phyloP scores from a whole-genome alignment of 64 coral and sea anemone genomes.

The Actinia tenebrosa region DNA sequence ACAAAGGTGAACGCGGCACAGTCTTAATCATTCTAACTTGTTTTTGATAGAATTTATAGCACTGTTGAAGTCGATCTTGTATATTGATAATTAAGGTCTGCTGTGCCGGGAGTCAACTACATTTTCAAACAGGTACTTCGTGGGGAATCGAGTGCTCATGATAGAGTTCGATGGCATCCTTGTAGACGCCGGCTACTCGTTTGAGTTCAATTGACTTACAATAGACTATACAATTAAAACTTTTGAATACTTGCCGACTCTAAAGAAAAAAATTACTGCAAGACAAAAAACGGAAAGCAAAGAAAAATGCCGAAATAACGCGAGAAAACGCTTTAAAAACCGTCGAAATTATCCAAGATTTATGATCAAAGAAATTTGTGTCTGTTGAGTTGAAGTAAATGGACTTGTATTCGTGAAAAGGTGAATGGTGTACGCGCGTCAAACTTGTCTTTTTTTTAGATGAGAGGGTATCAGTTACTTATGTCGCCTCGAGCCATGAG shows the following conservation, averaged over 20 bases:
- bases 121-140: background rate
- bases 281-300: conserved; percentile 1
- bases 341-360: background rate
- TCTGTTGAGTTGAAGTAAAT: background rate
- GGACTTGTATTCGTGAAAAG: background rate
- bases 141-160: background rate
- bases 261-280: conserved; percentile 9
- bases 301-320: conserved; percentile 11
- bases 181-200: conserved; percentile 24
- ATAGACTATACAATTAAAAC: conserved; percentile 34
- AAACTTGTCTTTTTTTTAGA: background rate
- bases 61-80: conserved; percentile 16
- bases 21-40: conserved; percentile 27
- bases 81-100: background rate
- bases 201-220: conserved; percentile 24
- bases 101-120: background rate
- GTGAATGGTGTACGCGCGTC: background rate
- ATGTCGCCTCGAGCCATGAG: conserved; percentile 49
- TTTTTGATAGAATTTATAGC: conserved; percentile 27
- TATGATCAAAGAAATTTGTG: background rate
- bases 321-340: background rate
- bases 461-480: conserved; percentile 47
- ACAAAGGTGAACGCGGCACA: conserved; percentile 30
- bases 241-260: conserved; percentile 17
- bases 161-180: background rate